Base-by-base conservation (phyloP, 2,113 vertebrate species). In the Piliocolobus tephrosceles region DNA sequence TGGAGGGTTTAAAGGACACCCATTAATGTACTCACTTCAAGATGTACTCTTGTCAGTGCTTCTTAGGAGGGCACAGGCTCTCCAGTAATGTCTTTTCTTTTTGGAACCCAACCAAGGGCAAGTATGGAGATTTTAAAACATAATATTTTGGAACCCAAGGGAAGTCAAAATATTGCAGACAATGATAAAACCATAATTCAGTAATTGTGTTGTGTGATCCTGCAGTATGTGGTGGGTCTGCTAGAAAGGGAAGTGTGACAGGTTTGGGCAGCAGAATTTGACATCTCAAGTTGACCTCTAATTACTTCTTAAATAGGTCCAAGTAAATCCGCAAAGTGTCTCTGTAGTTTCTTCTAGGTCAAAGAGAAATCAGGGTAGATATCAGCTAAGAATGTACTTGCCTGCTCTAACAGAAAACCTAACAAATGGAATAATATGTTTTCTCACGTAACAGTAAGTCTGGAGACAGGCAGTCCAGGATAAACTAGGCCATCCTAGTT, bases 81-180 rank as follows among this genome's bases (percentile, higher is more conserved):
- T n/a, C 83, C 68, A 66, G 32, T 73, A 79, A 92, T 72, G 72
- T 66, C 95, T 96, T 90, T 93, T 89, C 84, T 93, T 96, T 83
- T 95, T 97, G 97, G 96, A 97, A 90, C 40, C 47, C n/a, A 57
- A 96, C 96, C 92, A 96, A 97, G 35, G 52, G 47, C 61, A 93
- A 96, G 87, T 50, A 66, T 52, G 68, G 92, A 96, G 91, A 87
- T 95, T 96, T 97, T 86, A 78, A 97, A 97, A 78, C 91, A 90
- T 61, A 95, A 90, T 90, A 78, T 91, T 97, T 94, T 91, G 43
- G 78, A 97, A 78, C 87, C 70, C 75, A 76, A 55, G 90, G 75
- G 91, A 97, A 97, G 90, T 82, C 78, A 82, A 81, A 94, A 66
- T 96, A 95, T 96, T 61, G 58, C 80, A 98, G 96, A 87, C 80